Evolutionary conservation across 1,140 invertebrate genomes (phyloP).

Genomic region (Cotesia vestalis): DNA sequence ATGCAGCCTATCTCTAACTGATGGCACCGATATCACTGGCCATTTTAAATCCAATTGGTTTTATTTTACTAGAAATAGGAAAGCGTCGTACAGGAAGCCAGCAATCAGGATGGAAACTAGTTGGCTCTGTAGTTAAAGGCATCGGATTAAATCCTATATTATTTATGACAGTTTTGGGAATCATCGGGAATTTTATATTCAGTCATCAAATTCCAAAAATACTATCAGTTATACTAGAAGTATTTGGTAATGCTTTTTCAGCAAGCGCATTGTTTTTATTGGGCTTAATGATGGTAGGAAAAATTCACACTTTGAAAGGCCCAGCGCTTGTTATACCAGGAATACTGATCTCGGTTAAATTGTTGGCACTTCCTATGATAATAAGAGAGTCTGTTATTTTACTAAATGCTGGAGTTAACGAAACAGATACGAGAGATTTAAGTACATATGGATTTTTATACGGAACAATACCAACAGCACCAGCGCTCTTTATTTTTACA

Average conservation of each 20-base stretch:
- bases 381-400: conserved; percentile 86
- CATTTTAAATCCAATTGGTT: conserved; percentile 92
- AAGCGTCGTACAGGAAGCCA: conserved; percentile 63
- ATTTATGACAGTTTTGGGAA: conserved; percentile 91
- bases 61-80: conserved; percentile 88
- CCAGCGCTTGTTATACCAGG: conserved; percentile 81
- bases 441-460: conserved; percentile 96
- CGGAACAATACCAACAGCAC: conserved; percentile 94
- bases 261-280: conserved; percentile 90
- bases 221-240: conserved; percentile 78
- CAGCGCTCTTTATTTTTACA: conserved; percentile 94
- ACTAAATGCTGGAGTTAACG: conserved; percentile 73
- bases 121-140: conserved; percentile 70
- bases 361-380: conserved; percentile 87
- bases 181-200: conserved; percentile 86
- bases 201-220: conserved; percentile 79
- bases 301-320: conserved; percentile 80
- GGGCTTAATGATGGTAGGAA: conserved; percentile 93
- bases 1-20: conserved; percentile 89
- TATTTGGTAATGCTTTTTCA: conserved; percentile 88
- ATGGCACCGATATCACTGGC: conserved; percentile 93
- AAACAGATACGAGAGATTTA: conserved; percentile 79
- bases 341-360: conserved; percentile 88
- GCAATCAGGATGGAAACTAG: conserved; percentile 51
- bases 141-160: conserved; percentile 90